phyloP scores from a whole-genome alignment of 2,797 vertebrate genomes.

The Halcyon leucocephala region DNA sequence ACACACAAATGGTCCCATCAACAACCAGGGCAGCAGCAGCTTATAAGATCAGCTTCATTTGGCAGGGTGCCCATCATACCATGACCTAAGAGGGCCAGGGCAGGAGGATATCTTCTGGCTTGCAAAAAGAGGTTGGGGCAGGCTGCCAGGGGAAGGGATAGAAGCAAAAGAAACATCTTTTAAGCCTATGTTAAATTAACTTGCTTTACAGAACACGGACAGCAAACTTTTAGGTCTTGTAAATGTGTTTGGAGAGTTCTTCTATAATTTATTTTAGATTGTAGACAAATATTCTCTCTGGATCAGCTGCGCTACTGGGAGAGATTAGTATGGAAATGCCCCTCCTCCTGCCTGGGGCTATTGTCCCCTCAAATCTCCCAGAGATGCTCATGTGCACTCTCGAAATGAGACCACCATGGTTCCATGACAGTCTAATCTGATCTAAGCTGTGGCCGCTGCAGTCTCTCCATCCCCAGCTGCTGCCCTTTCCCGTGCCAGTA shows the following conservation, averaged over 20 bases:
- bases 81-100: not conserved
- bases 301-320: not conserved
- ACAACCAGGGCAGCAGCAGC: conserved; percentile 60
- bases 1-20: not conserved
- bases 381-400: conserved; percentile 5
- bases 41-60: conserved; percentile 65
- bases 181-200: not conserved
- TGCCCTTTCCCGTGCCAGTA: not conserved
- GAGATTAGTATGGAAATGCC: not conserved
- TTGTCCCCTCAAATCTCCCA: conserved; percentile 29
- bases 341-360: not conserved
- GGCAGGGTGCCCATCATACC: conserved; percentile 49
- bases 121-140: not conserved
- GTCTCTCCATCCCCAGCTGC: not conserved
- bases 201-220: not conserved
- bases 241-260: not conserved
- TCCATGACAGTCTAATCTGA: conserved; percentile 14
- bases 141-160: not conserved
- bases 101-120: not conserved
- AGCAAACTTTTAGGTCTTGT: conserved; percentile 16
- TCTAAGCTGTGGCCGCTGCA: not conserved
- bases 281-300: not conserved
- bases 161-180: not conserved
- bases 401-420: not conserved
- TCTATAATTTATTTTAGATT: not conserved